These are phyloP conservation scores for Azemiops feae DNA, from an alignment of 2,113 vertebrate genomes.

Conservation along the genomic window DNA sequence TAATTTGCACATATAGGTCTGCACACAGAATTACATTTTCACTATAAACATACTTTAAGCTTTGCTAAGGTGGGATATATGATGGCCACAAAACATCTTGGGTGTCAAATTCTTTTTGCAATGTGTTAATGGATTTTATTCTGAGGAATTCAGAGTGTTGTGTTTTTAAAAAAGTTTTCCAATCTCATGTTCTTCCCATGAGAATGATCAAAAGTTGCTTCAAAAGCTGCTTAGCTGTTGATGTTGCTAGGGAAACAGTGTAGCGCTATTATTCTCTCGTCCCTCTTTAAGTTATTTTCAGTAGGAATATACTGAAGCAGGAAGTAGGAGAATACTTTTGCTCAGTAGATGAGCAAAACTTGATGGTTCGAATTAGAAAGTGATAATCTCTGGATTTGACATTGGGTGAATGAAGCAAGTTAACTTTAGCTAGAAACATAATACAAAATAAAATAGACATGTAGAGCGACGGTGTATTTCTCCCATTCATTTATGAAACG, in stretches of 20 bases:
- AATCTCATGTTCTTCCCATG: background rate
- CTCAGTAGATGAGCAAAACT: background rate
- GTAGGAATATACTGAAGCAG: background rate
- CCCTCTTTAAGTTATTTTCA: background rate
- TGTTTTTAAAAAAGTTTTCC: accelerated
- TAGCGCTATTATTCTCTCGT: background rate
- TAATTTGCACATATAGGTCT: background rate
- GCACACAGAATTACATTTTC: slow-evolving; percentile 27
- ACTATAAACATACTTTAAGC: slow-evolving; percentile 44
- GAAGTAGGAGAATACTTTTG: background rate
- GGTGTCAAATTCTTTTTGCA: background rate
- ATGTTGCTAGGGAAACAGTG: background rate
- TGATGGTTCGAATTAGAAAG: background rate
- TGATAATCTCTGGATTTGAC: background rate
- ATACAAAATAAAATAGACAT: background rate
- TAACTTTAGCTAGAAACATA: background rate
- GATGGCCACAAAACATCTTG: slow-evolving; percentile 44
- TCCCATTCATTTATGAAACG: background rate
- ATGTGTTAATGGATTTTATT: slow-evolving; percentile 28
- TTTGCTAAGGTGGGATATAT: slow-evolving; percentile 28
- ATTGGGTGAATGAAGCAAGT: background rate
- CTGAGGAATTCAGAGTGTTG: background rate
- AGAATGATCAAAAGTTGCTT: background rate
- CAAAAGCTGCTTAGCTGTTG: background rate
- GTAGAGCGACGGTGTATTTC: background rate